Percentiles rank a stretch among this genome's conserved stretches.
These are phyloP conservation scores for Otus scops DNA, from an alignment of 2,797 vertebrate species.

Conservation along the genomic window DNA sequence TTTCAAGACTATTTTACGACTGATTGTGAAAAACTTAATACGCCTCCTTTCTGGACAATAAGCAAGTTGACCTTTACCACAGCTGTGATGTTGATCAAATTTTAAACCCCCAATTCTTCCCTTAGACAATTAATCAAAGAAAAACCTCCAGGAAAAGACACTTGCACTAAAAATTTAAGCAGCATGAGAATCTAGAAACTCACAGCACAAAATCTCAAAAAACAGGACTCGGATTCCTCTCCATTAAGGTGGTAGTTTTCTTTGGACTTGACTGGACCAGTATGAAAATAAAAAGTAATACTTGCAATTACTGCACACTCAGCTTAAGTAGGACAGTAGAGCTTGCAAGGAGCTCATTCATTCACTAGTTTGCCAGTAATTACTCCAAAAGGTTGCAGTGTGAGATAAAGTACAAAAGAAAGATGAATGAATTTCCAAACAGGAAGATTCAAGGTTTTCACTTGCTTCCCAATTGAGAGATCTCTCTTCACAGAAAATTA, in stretches of 20 bases:
- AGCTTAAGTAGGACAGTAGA: not conserved
- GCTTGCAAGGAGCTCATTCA: not conserved
- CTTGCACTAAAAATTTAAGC: not conserved
- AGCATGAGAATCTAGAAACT: fast-evolving
- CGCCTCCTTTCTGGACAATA: not conserved
- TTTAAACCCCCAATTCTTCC: not conserved
- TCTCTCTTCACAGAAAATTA: not conserved
- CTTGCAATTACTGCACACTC: not conserved
- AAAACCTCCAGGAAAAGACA: not conserved
- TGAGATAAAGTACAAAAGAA: not conserved
- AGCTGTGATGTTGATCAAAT: not conserved
- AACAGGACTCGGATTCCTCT: not conserved
- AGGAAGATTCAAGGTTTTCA: not conserved
- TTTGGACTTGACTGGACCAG: not conserved
- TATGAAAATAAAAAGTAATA: not conserved
- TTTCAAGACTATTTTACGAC: not conserved
- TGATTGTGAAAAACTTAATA: not conserved
- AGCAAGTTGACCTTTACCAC: not conserved
- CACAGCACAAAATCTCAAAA: not conserved
- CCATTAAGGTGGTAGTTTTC: not conserved
- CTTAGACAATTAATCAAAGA: not conserved
- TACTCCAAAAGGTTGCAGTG: not conserved
- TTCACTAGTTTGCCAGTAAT: not conserved
- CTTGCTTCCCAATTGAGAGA: not conserved
- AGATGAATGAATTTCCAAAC: not conserved